Conservation (phyloP, 1,140 invertebrate genomes). For the Eumaeus atala region DNA sequence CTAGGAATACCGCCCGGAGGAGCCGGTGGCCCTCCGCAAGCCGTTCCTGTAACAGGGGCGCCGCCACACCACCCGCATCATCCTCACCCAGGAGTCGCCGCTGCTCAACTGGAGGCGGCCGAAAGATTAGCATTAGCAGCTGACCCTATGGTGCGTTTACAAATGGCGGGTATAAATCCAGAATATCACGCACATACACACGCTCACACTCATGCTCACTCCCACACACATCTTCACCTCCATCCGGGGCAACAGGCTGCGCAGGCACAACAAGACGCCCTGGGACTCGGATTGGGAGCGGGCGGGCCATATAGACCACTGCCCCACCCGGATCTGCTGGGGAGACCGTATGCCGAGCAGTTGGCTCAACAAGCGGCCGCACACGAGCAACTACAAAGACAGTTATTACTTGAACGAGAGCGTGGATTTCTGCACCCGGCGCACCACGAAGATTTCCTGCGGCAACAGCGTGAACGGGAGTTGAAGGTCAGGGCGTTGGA, state of each 20-base stretch:
- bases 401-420: slow-evolving; percentile 88
- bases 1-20: slow-evolving; percentile 81
- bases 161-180: slow-evolving; percentile 89
- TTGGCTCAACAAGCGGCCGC: slow-evolving; percentile 86
- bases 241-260: slow-evolving; percentile 87
- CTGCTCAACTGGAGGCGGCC: slow-evolving; percentile 75
- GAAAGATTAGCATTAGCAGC: slow-evolving; percentile 65
- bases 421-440: slow-evolving; percentile 77
- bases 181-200: slow-evolving; percentile 89
- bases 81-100: slow-evolving; percentile 75
- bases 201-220: slow-evolving; percentile 87
- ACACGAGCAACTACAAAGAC: slow-evolving; percentile 90
- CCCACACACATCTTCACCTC: slow-evolving; percentile 92
- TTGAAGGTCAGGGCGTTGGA: slow-evolving; percentile 88
- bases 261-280: slow-evolving; percentile 80
- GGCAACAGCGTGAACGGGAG: slow-evolving; percentile 88
- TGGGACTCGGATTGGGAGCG: slow-evolving; percentile 55
- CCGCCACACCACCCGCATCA: slow-evolving; percentile 59
- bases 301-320: slow-evolving; percentile 71
- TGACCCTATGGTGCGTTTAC: slow-evolving; percentile 80
- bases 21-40: slow-evolving; percentile 57
- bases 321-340: slow-evolving; percentile 83
- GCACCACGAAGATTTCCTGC: slow-evolving; percentile 87
- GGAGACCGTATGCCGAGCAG: slow-evolving; percentile 87
- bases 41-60: slow-evolving; percentile 67